Base-by-base conservation (phyloP, 30 jellyfish, hydroid and myxozoan genomes). In the Hydra vulgaris region DNA sequence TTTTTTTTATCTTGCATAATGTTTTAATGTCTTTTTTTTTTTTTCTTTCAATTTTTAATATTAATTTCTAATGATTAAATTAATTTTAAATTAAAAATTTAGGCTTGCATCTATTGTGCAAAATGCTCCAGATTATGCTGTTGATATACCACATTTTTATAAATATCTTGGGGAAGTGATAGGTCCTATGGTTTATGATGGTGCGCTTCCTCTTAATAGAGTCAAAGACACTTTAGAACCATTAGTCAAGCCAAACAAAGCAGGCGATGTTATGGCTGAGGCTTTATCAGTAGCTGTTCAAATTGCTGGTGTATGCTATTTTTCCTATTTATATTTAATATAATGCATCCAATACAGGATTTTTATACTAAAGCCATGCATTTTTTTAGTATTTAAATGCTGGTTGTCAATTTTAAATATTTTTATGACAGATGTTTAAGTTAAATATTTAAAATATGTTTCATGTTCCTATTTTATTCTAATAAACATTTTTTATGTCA, bases 251-350 rank as follows among this genome's bases (percentile, higher is more conserved):
- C 66, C 82, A 73, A 82, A 78, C 74, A 78, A 85, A 79, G 95
- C 92, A 24, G 96, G 95, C 7, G 40, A 80, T 75, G 80, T 82
- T 15, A 86, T 90, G 95, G 96, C 97, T 0, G 91, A 90, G 56
- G 86, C 85, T 22, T 70, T 90, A 17, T 81, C 97, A 16, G 95
- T 86, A 4, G 95, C 88, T 26, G 89, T 86, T 15, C 74, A 82
- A 78, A 27, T 73, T 17, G 89, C 97, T 21, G 97, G 89, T 69
- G 70, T 85, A 78, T 21, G 76, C 8, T 12, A 20, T 73, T 73
- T 0, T 79, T 19, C 12, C 15, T 20, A 0, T 21, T 54, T 77
- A 8, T 40, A n/a, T n/a, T n/a, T n/a, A n/a, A n/a, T n/a, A n/a
- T n/a, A n/a, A n/a, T n/a, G n/a, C n/a, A n/a, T n/a, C n/a, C n/a